These are phyloP conservation scores for Rhynchopsitta pachyrhyncha DNA, from an alignment of 2,113 vertebrate genomes.

Conservation along the genomic window DNA sequence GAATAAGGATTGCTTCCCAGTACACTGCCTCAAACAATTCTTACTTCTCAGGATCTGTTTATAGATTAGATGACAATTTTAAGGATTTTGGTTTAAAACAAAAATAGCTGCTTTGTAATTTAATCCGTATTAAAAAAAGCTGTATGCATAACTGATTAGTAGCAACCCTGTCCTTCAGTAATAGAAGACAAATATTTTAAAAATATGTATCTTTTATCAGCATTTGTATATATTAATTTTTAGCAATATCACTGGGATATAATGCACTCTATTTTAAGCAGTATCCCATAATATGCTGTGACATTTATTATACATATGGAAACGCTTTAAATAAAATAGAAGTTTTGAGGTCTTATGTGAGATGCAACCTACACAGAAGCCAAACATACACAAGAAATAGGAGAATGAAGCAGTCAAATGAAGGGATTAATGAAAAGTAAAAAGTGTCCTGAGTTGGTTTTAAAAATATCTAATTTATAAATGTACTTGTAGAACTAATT, in stretches of 20 bases:
- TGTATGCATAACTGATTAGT: neutral
- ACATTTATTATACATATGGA: neutral
- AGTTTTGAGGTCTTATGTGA: neutral
- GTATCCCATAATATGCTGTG: neutral
- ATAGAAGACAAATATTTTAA: neutral
- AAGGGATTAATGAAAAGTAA: accelerated
- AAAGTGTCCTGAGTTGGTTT: neutral
- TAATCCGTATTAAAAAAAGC: neutral
- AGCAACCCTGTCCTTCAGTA: neutral
- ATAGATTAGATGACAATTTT: neutral
- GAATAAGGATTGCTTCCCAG: neutral
- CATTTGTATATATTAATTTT: neutral
- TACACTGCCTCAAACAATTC: neutral
- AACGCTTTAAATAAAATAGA: neutral
- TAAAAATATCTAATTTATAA: neutral
- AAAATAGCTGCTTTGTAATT: neutral
- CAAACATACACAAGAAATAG: neutral
- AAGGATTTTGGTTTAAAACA: neutral
- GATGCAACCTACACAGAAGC: neutral
- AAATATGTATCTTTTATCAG: accelerated
- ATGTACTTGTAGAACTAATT: neutral
- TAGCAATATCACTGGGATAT: neutral
- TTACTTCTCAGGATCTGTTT: neutral
- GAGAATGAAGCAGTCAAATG: neutral
- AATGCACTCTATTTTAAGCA: neutral